A percentile compares a stretch with the other conserved stretches of the same genome.
These are phyloP conservation scores for Synanthedon andrenaeformis DNA, from an alignment of 2,888 invertebrate species.

Conservation along the genomic window DNA sequence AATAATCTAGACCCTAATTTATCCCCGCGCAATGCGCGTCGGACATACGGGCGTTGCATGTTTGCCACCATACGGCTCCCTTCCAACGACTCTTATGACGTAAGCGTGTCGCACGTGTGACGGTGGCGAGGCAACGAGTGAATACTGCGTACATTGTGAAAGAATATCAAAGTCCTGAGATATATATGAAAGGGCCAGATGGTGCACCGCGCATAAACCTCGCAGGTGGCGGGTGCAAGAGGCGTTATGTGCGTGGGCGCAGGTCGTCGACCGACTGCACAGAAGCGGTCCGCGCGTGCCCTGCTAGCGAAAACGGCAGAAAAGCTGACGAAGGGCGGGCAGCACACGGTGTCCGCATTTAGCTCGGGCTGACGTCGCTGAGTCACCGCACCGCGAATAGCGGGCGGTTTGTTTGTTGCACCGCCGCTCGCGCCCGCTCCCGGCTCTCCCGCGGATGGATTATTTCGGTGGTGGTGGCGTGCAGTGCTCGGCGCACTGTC, in stretches of 20 bases:
- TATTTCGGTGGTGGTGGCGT: slow-evolving; percentile 48
- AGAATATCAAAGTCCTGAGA: too few relatives aligned
- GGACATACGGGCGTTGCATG: slow-evolving; percentile 10
- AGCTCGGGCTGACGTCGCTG: slow-evolving; percentile 64
- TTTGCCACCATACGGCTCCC: slow-evolving; percentile 10
- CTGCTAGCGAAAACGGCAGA: slow-evolving; percentile 58
- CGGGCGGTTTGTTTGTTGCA: slow-evolving; percentile 66
- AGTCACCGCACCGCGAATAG: slow-evolving; percentile 66
- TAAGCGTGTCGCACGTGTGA: slow-evolving; percentile 12
- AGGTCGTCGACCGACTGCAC: slow-evolving; percentile 62
- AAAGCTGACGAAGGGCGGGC: slow-evolving; percentile 66
- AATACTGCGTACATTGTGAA: neutral
- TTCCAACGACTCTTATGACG: slow-evolving; percentile 7
- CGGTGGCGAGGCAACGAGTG: slow-evolving; percentile 8
- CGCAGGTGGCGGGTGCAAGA: slow-evolving; percentile 48
- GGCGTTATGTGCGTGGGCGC: slow-evolving; percentile 40
- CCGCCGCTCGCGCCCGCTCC: slow-evolving; percentile 61
- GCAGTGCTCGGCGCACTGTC: slow-evolving; percentile 57
- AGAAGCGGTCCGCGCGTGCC: slow-evolving; percentile 39
- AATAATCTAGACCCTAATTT: slow-evolving; percentile 33
- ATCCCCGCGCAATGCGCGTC: slow-evolving; percentile 20
- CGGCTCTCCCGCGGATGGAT: slow-evolving; percentile 55
- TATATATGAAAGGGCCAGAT: slow-evolving; percentile 5
- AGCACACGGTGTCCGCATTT: slow-evolving; percentile 66
- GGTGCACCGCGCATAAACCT: neutral